Evolutionary conservation across 2,888 invertebrate species (phyloP).

Genomic region (Spodoptera picta): DNA sequence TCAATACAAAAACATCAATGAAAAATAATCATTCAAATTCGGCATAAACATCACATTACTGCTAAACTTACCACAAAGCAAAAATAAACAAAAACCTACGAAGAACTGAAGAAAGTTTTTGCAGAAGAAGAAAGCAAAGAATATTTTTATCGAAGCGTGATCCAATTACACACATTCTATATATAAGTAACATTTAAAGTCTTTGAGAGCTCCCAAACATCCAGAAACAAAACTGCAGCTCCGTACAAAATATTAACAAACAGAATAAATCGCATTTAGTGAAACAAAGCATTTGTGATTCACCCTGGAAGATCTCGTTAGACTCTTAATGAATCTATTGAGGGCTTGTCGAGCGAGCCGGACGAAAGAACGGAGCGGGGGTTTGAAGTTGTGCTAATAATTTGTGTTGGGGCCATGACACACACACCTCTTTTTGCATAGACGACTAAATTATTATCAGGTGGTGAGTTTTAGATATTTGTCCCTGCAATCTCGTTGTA

Average conservation of each 20-base stretch:
- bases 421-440: conserved; percentile 2
- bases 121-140: neutral
- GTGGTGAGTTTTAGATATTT: neutral
- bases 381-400: conserved; percentile 81
- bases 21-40: neutral
- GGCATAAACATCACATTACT: conserved; percentile 11
- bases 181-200: conserved; percentile 19
- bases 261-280: conserved; percentile 84
- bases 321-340: conserved; percentile 88
- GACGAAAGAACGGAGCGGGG: conserved; percentile 77
- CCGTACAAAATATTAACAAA: conserved; percentile 72
- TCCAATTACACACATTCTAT: conserved; percentile 31
- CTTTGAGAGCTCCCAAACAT: conserved; percentile 18
- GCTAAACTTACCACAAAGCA: neutral
- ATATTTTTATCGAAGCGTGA: conserved; percentile 14
- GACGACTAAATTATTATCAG: neutral
- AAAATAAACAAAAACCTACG: conserved; percentile 15
- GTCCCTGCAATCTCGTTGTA: too few species aligned
- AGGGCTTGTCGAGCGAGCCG: conserved; percentile 82
- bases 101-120: conserved; percentile 24
- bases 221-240: conserved; percentile 33
- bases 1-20: neutral
- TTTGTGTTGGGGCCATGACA: conserved; percentile 70
- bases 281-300: conserved; percentile 86
- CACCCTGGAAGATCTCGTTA: conserved; percentile 86